Evolutionary conservation across 2,888 invertebrate species (phyloP).

Genomic region (Acronicta leporina): DNA sequence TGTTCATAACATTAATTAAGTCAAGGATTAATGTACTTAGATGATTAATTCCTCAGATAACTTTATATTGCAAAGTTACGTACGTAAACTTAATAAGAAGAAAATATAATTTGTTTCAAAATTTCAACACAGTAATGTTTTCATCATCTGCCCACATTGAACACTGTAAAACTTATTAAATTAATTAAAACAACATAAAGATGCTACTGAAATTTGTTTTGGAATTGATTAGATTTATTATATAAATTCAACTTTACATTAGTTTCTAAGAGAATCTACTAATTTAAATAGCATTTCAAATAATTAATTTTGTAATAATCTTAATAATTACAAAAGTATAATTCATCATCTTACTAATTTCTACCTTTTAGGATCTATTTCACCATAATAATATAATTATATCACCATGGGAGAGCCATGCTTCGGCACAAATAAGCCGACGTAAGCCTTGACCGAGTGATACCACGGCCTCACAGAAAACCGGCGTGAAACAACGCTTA

Average conservation of each 20-base stretch:
- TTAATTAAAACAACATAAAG: conserved; percentile 12
- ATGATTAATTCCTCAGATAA: conserved; percentile 11
- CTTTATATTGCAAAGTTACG: conserved; percentile 2
- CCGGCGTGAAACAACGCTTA: too few species aligned
- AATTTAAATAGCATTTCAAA: too few species aligned
- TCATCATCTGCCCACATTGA: conserved; percentile 4
- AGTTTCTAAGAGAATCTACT: too few species aligned
- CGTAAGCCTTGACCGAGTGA: too few species aligned
- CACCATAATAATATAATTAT: too few species aligned
- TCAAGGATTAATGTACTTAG: conserved; percentile 3
- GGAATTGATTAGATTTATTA: neutral
- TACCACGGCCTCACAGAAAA: too few species aligned
- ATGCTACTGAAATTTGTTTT: neutral
- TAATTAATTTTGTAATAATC: neutral
- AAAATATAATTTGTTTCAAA: conserved; percentile 5
- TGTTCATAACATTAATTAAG: neutral
- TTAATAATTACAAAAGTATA: neutral
- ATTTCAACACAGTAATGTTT: conserved; percentile 9
- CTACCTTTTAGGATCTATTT: too few species aligned
- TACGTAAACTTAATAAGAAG: conserved; percentile 4
- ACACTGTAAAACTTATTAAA: conserved; percentile 2
- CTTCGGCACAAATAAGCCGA: too few species aligned
- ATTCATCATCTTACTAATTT: neutral
- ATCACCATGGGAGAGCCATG: too few species aligned
- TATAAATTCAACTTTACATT: neutral